Percentiles rank a stretch among this genome's conserved stretches.
These are phyloP conservation scores for Brenthis daphne DNA, from an alignment of 2,888 invertebrate genomes.

Conservation along the genomic window DNA sequence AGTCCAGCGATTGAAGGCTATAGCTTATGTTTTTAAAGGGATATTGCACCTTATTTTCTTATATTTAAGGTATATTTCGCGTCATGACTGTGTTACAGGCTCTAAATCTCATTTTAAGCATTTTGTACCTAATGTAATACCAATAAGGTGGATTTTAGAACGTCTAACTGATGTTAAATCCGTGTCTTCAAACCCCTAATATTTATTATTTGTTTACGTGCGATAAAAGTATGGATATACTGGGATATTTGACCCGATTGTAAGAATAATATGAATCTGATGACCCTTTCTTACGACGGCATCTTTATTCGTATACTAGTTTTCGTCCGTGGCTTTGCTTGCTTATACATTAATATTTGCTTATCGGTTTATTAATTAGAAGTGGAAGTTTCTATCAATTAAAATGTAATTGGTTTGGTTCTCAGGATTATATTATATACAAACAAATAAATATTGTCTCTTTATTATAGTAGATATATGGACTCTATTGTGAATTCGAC, in stretches of 20 bases:
- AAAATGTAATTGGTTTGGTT: too few relatives aligned
- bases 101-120: slow-evolving; percentile 35
- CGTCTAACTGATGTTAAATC: slow-evolving; percentile 28
- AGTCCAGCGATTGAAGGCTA: slow-evolving; percentile 44
- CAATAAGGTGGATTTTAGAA: slow-evolving; percentile 38
- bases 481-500: too few relatives aligned
- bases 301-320: background rate
- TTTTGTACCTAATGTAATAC: slow-evolving; percentile 39
- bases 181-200: slow-evolving; percentile 28
- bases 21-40: slow-evolving; percentile 33
- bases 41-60: slow-evolving; percentile 36
- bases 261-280: slow-evolving; percentile 3
- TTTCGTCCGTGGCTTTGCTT: background rate
- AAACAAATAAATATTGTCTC: too few relatives aligned
- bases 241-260: slow-evolving; percentile 33
- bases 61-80: slow-evolving; percentile 32
- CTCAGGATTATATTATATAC: too few relatives aligned
- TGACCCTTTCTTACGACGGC: background rate
- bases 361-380: too few relatives aligned
- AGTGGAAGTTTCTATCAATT: too few relatives aligned
- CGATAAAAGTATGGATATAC: slow-evolving; percentile 50
- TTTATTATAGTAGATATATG: too few relatives aligned
- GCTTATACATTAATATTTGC: too few relatives aligned
- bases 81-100: slow-evolving; percentile 19
- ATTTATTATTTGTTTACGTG: slow-evolving; percentile 53